Evolutionary conservation across 92 coral and sea anemone genomes (phyloP).

Genomic region (Phenganax marumi): DNA sequence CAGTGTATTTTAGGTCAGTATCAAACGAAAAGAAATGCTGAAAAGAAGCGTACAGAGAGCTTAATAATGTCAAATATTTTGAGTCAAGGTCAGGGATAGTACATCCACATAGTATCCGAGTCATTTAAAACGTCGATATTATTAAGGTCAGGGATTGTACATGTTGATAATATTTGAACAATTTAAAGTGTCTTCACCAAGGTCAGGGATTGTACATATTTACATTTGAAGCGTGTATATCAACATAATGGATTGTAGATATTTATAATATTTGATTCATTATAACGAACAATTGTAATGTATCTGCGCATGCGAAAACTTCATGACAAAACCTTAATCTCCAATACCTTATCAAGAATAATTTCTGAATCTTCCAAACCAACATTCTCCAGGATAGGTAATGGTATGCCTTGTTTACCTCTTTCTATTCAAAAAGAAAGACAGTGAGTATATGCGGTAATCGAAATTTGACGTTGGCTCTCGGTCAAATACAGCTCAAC

Average conservation of each 20-base stretch:
- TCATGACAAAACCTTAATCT: not conserved
- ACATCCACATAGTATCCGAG: too few relatives aligned
- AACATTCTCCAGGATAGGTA: conserved; percentile 80
- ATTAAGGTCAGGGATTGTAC: too few relatives aligned
- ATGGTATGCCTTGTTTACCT: conserved; percentile 82
- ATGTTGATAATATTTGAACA: not conserved
- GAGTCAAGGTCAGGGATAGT: too few relatives aligned
- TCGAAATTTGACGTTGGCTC: not conserved
- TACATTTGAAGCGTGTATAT: too few relatives aligned
- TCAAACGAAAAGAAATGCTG: conserved; percentile 63
- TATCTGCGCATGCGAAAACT: not conserved
- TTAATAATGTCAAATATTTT: not conserved
- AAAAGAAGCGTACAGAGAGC: not conserved
- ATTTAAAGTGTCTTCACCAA: not conserved
- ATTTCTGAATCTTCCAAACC: conserved; percentile 66
- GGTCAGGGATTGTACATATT: too few relatives aligned
- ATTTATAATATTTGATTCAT: not conserved
- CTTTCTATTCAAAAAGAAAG: conserved; percentile 51
- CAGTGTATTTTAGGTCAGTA: conserved; percentile 28
- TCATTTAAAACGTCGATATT: too few relatives aligned
- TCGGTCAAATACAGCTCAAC: not conserved
- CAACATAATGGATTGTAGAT: too few relatives aligned
- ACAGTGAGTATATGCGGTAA: not conserved
- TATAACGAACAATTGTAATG: not conserved
- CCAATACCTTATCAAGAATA: conserved; percentile 66